Evolutionary conservation across 1,140 invertebrate genomes (phyloP), one percentile per base, ranked within the genome.

Genomic region (Monochamus saltuarius): DNA sequence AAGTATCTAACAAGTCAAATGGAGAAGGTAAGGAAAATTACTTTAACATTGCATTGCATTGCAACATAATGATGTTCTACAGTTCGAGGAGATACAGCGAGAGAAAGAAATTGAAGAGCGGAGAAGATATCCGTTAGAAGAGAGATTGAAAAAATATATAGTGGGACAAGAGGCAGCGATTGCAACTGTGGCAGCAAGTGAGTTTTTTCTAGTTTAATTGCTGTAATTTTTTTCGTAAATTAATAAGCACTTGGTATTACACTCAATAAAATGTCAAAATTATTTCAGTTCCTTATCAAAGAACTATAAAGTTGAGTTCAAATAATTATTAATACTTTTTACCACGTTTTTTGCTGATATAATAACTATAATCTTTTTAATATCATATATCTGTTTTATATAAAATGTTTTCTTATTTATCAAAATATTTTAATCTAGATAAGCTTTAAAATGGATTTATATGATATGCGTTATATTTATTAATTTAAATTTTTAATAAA

Each of bases 91-190:
- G 60, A 71, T 78, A 22, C 67, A 81, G 66, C 78, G 79, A 65
- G 72, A 82, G 70, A 79, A 82, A 73, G 86, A 90, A 78, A 84
- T 87, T 2, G 92, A 95, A 76, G 91, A 95, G 77, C 83, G 93
- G 46, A 80, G 91, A 69, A 83, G 85, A 70, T 95, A 92, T 83
- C 94, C 94, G 2, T 77, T 97, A n/a, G 94, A 96, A 75, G 84
- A 93, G 74, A 80, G 92, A 66, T 78, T 97, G 4, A 90, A 89
- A 69, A 83, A 94, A 75, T 80, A 84, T 68, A 92, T 97, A 68
- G 89, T 97, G 53, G 94, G 94, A 1, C 94, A 97, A 79, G 89
- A 93, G 73, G 88, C 86, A 19, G 89, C 94, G 37, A 94, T 97
- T 69, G 86, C 89, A 38, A 88, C 87, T 57, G 93, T 96, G 1